phyloP scores from a whole-genome alignment of 2,113 vertebrate genomes.

The Sus scrofa region DNA sequence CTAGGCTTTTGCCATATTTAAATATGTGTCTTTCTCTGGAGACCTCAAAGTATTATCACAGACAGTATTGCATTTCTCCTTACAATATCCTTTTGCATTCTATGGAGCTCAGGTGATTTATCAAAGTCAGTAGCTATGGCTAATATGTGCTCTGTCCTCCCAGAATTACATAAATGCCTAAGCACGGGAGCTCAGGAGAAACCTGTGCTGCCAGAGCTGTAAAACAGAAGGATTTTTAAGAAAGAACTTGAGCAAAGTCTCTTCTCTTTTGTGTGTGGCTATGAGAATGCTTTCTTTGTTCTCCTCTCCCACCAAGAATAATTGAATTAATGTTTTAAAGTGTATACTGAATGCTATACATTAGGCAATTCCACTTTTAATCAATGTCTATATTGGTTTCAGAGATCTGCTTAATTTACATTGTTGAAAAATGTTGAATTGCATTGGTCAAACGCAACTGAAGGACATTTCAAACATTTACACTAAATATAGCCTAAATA shows the following conservation, averaged over 20 bases:
- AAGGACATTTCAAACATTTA: conserved; percentile 35
- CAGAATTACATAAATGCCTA: conserved; percentile 35
- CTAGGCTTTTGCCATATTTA: conserved; percentile 56
- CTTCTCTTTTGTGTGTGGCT: background rate
- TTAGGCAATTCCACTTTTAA: conserved; percentile 10
- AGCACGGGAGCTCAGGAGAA: background rate
- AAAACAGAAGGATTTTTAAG: background rate
- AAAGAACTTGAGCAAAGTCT: background rate
- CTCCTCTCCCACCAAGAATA: background rate
- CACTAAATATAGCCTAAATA: background rate
- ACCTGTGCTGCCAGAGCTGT: background rate
- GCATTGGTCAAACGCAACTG: background rate
- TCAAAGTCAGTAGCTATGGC: conserved; percentile 68
- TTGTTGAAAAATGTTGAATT: background rate
- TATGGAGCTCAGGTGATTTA: conserved; percentile 63
- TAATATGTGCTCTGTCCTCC: conserved; percentile 36
- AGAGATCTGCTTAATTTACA: background rate
- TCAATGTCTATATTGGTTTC: background rate
- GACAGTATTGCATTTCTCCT: conserved; percentile 64
- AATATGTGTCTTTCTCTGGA: conserved; percentile 67
- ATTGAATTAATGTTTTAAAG: conserved; percentile 58
- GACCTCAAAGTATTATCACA: conserved; percentile 58
- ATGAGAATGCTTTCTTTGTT: background rate
- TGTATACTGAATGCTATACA: background rate
- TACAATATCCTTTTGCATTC: conserved; percentile 65